Percentiles rank a stretch among this genome's conserved stretches.
Evolutionary conservation across 2,888 invertebrate species (phyloP).

Genomic region (Coelopa pilipes): DNA sequence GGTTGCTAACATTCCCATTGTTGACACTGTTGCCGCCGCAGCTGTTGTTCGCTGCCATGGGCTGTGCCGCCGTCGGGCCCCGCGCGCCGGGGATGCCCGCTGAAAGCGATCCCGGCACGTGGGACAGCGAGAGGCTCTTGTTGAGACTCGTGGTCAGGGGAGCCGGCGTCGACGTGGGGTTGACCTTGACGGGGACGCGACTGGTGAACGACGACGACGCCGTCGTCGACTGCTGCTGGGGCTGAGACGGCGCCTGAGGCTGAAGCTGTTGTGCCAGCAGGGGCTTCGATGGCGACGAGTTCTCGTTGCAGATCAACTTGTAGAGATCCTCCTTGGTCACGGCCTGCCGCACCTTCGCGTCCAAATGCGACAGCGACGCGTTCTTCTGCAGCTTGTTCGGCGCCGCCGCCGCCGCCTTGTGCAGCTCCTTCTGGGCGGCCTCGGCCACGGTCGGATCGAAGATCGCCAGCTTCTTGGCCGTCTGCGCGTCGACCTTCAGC

Average conservation of each 20-base stretch:
- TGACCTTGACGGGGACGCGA: conserved; percentile 57
- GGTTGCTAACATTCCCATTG: neutral
- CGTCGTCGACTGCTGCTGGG: conserved; percentile 8
- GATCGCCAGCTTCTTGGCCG: conserved; percentile 61
- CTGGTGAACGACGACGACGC: conserved; percentile 40
- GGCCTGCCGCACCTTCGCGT: conserved; percentile 63
- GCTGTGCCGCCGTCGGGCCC: too few species aligned
- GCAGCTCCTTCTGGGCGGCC: conserved; percentile 59
- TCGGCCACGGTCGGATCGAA: conserved; percentile 63
- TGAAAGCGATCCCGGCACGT: conserved; percentile 51
- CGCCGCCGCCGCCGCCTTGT: conserved; percentile 50
- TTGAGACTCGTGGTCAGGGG: conserved; percentile 48
- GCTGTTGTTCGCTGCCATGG: neutral
- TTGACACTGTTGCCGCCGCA: too few species aligned
- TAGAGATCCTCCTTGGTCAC: conserved; percentile 66
- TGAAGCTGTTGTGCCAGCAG: too few species aligned
- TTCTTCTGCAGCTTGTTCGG: conserved; percentile 61
- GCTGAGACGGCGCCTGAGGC: too few species aligned
- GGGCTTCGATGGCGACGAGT: conserved; percentile 46
- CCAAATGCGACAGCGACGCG: conserved; percentile 64
- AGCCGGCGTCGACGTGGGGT: conserved; percentile 24
- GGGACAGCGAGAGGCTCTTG: conserved; percentile 64
- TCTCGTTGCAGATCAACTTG: conserved; percentile 65
- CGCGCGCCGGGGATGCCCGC: too few species aligned
- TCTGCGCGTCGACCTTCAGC: conserved; percentile 61